Evolutionary conservation across 2,113 vertebrate species (phyloP), one percentile per base, ranked within the genome.

Genomic region (Plotosus lineatus): DNA sequence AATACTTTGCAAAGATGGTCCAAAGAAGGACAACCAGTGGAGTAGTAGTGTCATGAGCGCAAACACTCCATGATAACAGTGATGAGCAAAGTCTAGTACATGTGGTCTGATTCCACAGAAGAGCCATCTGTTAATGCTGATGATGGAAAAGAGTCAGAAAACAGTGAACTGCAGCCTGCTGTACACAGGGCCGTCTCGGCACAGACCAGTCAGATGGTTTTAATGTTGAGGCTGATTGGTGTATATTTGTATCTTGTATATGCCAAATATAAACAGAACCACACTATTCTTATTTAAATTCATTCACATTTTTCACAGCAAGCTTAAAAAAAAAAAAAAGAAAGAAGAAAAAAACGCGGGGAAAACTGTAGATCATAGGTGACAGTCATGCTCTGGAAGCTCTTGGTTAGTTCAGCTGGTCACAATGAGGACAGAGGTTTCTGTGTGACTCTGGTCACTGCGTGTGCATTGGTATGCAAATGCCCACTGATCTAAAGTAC

Each of bases 321-420:
- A 69, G 75, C 23, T 66, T 60, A 78, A 33, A 61, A 78, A 40
- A 40, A 14, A 23, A 38, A 38, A 66, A 74, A 51, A 12, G 11
- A 55, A 23, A 83, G 48, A 26, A 82, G 51, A 38, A 56, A 68
- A 73, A 36, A 65, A 65, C 19, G n/a, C n/a, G n/a, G n/a, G n/a
- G n/a, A n/a, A n/a, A n/a, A n/a, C n/a, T n/a, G n/a, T n/a, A n/a
- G n/a, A n/a, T n/a, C n/a, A 46, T 7, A 50, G 75, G n/a, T 33
- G 28, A 23, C 53, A 33, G 50, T 69, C 88, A 86, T 86, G 86
- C 86, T 74, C 46, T 80, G 65, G 33, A 75, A 81, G 81, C 74
- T 26, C 55, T 76, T 55, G 42, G 75, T 79, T 78, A 84, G 85
- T 81, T 84, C 76, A 87, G 88, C 82, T 81, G 38, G 77, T 82